These are phyloP conservation scores for Crotophaga sulcirostris DNA, from an alignment of 2,113 vertebrate genomes.

Conservation along the genomic window DNA sequence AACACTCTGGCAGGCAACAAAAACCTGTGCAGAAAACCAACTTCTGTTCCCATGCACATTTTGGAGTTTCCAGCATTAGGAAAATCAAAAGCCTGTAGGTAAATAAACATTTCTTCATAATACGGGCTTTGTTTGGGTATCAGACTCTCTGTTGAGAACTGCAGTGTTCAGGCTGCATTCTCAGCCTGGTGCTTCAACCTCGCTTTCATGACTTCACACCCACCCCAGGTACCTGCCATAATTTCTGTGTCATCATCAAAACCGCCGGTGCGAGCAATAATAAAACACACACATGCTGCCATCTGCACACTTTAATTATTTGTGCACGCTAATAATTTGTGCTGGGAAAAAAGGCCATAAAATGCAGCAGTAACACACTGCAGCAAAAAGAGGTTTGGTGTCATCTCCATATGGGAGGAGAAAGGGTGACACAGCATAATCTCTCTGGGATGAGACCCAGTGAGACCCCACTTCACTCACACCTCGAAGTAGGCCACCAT, in stretches of 20 bases:
- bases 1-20: not conserved
- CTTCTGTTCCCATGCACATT: not conserved
- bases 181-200: not conserved
- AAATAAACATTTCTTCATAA: not conserved
- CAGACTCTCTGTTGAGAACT: not conserved
- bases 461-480: too few relatives aligned
- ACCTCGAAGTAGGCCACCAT: not conserved
- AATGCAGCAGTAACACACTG: not conserved
- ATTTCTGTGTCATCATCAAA: not conserved
- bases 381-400: not conserved
- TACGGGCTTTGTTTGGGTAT: not conserved
- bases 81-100: not conserved
- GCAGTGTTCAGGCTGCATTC: not conserved
- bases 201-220: not conserved
- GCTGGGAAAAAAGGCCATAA: not conserved
- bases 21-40: not conserved
- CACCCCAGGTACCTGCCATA: not conserved
- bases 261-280: not conserved
- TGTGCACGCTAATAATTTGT: not conserved
- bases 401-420: rapidly evolving
- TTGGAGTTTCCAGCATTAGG: not conserved
- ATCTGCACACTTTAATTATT: not conserved
- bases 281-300: not conserved
- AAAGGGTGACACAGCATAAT: not conserved
- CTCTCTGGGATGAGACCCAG: rapidly evolving